phyloP scores from a whole-genome alignment of 2,888 invertebrate species.

The Ptychoptera contaminata region DNA sequence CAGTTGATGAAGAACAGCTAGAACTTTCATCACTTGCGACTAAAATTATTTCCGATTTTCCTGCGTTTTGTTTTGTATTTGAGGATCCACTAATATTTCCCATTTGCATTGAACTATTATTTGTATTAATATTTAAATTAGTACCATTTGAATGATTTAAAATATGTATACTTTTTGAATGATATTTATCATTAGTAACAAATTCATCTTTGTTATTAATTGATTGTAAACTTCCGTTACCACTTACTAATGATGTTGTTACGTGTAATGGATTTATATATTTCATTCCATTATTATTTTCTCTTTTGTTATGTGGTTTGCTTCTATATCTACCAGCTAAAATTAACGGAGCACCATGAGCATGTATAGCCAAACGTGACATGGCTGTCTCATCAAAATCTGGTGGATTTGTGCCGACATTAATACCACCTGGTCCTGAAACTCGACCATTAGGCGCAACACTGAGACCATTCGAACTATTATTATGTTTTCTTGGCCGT shows the following conservation, averaged over 20 bases:
- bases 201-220: too few relatives aligned
- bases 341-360: slow-evolving; percentile 73
- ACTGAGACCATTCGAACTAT: slow-evolving; percentile 2
- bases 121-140: too few relatives aligned
- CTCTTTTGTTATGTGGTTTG: slow-evolving; percentile 20
- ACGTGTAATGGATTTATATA: too few relatives aligned
- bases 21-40: slow-evolving; percentile 66
- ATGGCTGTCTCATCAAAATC: slow-evolving; percentile 27
- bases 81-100: too few relatives aligned
- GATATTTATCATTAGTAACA: too few relatives aligned
- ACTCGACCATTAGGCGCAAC: slow-evolving; percentile 6
- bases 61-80: too few relatives aligned
- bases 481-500: slow-evolving; percentile 19
- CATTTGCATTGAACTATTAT: too few relatives aligned
- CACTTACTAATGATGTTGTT: too few relatives aligned
- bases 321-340: slow-evolving; percentile 42
- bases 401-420: slow-evolving; percentile 2
- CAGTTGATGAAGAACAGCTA: slow-evolving; percentile 30
- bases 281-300: neutral
- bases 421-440: neutral
- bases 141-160: too few relatives aligned
- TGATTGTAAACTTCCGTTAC: too few relatives aligned
- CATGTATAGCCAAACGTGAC: slow-evolving; percentile 63
- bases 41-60: slow-evolving; percentile 43
- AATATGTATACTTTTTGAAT: too few relatives aligned